These are phyloP conservation scores for Cerceris rybyensis DNA, from an alignment of 2,888 invertebrate species.

Conservation along the genomic window DNA sequence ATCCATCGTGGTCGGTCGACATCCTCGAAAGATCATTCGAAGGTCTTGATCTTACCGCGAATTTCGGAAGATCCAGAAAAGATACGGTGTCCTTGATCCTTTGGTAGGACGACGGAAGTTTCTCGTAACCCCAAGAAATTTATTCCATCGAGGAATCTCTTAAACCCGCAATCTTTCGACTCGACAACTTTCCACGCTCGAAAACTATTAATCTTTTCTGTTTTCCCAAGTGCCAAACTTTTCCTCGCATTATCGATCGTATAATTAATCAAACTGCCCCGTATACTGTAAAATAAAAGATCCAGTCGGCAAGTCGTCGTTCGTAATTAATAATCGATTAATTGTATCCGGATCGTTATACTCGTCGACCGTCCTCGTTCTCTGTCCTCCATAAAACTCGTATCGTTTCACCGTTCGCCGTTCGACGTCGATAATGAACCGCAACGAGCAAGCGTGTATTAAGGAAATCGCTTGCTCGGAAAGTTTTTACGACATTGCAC, in stretches of 20 bases:
- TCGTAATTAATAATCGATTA: not conserved
- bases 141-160: not conserved
- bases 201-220: not conserved
- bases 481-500: not conserved
- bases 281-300: not conserved
- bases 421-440: not conserved
- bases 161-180: not conserved
- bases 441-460: slow-evolving; percentile 3
- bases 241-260: not conserved
- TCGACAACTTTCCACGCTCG: not conserved
- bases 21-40: slow-evolving; percentile 7
- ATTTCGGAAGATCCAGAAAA: not conserved
- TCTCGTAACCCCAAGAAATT: not conserved
- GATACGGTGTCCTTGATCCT: not conserved
- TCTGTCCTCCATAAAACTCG: not conserved
- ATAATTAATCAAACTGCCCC: not conserved
- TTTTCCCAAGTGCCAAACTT: not conserved
- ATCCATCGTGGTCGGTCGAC: slow-evolving; percentile 20
- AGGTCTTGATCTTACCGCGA: slow-evolving; percentile 9
- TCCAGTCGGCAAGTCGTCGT: not conserved
- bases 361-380: not conserved
- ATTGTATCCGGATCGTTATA: not conserved
- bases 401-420: slow-evolving; percentile 1
- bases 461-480: not conserved
- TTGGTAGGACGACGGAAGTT: not conserved